Evolutionary conservation across 2,888 invertebrate species (phyloP), one percentile per base, ranked within the genome.

Genomic region (Chrysolina haemoptera): DNA sequence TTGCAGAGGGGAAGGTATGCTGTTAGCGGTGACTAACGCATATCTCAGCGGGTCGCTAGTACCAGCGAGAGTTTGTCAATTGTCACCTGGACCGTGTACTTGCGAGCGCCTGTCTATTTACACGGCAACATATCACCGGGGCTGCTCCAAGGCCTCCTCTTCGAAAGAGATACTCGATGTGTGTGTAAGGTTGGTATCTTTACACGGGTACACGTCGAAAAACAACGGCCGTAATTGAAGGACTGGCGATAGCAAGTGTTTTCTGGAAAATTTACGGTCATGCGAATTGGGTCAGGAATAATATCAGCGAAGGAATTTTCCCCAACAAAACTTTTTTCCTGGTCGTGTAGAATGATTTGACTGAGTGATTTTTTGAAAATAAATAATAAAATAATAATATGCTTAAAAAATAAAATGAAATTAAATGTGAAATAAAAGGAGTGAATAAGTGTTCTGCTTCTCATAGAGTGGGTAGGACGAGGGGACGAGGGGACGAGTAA

Each of bases 21-120:
- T 85, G 86, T 86, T 82, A 82, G 82, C 84, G 77, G 85, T 85
- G 83, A 84, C 85, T 84, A 86, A 84, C 83, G 85, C 87, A 87
- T 87, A 86, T 84, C 86, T 86, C 87, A 86, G 86, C 85, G 82
- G 86, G 86, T 86, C 84, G 85, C 85, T 82, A 84, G 84, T 85
- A 86, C 85, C 84, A 84, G 84, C 84, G 81, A 85, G 85, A 84
- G 85, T 87, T 87, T 87, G 87, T 87, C 87, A 86, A 87, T 87
- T 87, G 87, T 87, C 87, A 86, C 87, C 86, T 85, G 84, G 82
- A 79, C 82, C 83, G 82, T 86, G 85, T 86, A 82, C 83, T 79
- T 81, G 81, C 82, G 83, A 81, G 80, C 82, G 82, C 83, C 84
- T 85, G 86, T 85, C 85, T 78, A 71, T 75, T 79, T 79, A 82